Base-by-base conservation (phyloP, 2,113 vertebrate species). In the Epinephelus cyanopodus region DNA sequence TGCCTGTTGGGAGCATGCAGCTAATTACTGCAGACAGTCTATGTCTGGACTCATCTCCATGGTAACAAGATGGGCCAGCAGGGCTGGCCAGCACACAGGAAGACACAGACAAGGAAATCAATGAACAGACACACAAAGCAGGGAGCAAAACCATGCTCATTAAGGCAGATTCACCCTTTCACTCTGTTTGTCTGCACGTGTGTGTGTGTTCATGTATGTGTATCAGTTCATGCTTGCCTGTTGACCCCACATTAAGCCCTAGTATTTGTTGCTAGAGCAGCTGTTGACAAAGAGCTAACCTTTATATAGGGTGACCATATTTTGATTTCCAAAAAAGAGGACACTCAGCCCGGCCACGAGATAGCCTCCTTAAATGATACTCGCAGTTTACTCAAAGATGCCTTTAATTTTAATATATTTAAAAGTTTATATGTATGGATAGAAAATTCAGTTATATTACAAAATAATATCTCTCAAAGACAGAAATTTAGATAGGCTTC, bases 21-120 rank as follows among this genome's bases (percentile, higher is more conserved):
- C 90, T 94, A 94, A 93, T 93, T 92, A 90, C 90, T 92, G 85
- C 92, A 93, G 91, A 91, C 90, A 66, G 87, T 87, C 90, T 79
- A 79, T 89, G 92, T 94, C 93, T 93, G 91, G 88, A 90, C 84
- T 84, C 80, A 70, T 94, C 90, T 89, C 93, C 92, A 93, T 93
- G 91, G 93, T 89, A 93, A 94, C 92, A 84, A 89, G 90, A 92
- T 84, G 85, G 90, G 88, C 87, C 71, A 64, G 81, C 87, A 78
- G 54, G 69, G 77, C 87, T 50, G 86, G 90, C 86, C 87, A 80
- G 73, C 53, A 77, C 84, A 85, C 85, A 89, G 82, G 79, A 87
- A 87, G 90, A 90, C 74, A 79, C 87, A 90, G 84, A 87, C 66
- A 33, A 89, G 75, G 73, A 92, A 93, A 93, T 94, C 92, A 84